These are phyloP conservation scores for Marmota monax DNA, from an alignment of 2,113 vertebrate species.

Conservation along the genomic window DNA sequence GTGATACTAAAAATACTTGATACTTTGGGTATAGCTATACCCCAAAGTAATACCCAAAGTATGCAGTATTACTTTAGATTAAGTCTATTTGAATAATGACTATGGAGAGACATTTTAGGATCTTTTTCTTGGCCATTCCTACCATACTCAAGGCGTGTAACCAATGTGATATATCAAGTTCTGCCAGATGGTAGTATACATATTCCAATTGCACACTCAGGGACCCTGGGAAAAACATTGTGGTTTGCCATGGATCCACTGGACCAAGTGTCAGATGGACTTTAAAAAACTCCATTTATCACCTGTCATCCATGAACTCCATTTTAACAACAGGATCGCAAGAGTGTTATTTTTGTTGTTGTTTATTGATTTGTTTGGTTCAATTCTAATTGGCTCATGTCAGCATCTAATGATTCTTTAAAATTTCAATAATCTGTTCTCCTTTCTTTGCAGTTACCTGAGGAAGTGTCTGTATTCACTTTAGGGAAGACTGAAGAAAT, in stretches of 20 bases:
- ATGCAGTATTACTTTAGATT: background rate
- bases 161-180: background rate
- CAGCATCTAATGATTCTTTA: background rate
- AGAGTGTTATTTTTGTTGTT: background rate
- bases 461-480: background rate
- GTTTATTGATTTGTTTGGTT: background rate
- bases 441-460: background rate
- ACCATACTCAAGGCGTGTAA: background rate
- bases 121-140: background rate
- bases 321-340: background rate
- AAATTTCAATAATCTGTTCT: background rate
- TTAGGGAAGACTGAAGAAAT: background rate
- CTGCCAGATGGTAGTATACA: background rate
- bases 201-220: background rate
- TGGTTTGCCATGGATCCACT: background rate
- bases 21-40: too few relatives aligned
- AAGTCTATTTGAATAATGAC: background rate
- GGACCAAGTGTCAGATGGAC: background rate
- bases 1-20: too few relatives aligned
- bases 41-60: too few relatives aligned
- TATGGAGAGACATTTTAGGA: background rate
- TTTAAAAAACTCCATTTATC: background rate
- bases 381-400: background rate
- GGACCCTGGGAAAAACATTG: too few relatives aligned
- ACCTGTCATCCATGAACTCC: background rate